Evolutionary conservation across 2,797 vertebrate species (phyloP), one percentile per base, ranked within the genome.

Genomic region (Synanceia verrucosa): DNA sequence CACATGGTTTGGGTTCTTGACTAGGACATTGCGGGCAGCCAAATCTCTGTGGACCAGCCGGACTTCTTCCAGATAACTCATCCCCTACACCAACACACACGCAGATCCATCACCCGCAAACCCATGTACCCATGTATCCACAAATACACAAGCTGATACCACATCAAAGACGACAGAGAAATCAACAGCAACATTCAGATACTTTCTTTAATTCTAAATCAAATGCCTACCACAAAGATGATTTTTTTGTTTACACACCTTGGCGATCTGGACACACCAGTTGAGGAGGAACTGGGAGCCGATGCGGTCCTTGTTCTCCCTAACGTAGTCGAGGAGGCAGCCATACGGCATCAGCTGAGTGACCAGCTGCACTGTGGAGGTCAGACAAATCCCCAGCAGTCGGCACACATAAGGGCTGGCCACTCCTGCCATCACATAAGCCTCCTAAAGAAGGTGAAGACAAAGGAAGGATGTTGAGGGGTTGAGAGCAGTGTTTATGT

Each of bases 231-330:
- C 0, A 48, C n/a, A 43, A 53, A 21, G 3, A 44, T n/a, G 33
- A 28, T 1, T 52, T 28, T 50, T 36, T 21, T 14, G 34, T 4
- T 59, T 14, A 23, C 12, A 21, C 81, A 99, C 98, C 96, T 99
- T 99, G 53, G 98, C 97, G 0, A 99, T 99, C 94, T 99, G 98
- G 91, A 99, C 96, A 92, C 98, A 99, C 98, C 98, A 99, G 93
- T 97, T 99, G 74, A 99, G 97, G 64, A 99, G 94, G 80, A 94
- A 97, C 91, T 97, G 97, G 44, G 98, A 99, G 69, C 96, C 94
- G 21, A 99, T 96, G 86, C 83, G 94, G 73, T 97, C 97, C 31
- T 96, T 96, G 92, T 99, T 97, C 87, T 99, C 97, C n/a, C 96
- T 87, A 58, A 99, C 97, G 0, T 99, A 98, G 86, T 99, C 97